phyloP scores from a whole-genome alignment of 1,140 invertebrate species.

The Venustaconcha ellipsiformis region DNA sequence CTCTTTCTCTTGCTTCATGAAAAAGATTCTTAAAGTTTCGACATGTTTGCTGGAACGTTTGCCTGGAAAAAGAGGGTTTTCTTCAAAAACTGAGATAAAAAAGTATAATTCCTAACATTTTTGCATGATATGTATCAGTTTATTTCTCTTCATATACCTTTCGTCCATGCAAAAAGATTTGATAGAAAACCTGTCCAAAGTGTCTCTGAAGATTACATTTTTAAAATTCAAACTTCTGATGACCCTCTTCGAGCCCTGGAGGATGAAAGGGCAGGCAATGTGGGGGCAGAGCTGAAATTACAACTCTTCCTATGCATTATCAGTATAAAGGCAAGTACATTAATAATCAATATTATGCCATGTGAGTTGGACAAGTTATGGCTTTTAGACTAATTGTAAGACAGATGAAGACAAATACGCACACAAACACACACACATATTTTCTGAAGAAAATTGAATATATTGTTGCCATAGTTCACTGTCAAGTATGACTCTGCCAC shows the following conservation, averaged over 20 bases:
- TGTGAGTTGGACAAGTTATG: no score
- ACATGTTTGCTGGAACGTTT: slow-evolving; percentile 78
- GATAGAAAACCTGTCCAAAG: not conserved
- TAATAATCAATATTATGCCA: no score
- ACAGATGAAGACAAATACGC: no score
- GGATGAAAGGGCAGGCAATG: not conserved
- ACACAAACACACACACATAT: no score
- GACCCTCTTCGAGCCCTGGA: slow-evolving; percentile 7
- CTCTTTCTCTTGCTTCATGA: slow-evolving; percentile 81
- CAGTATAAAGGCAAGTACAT: no score
- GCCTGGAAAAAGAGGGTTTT: slow-evolving; percentile 63
- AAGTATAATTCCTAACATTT: not conserved
- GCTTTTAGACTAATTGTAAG: no score
- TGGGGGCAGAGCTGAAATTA: not conserved
- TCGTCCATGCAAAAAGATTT: not conserved
- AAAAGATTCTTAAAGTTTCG: slow-evolving; percentile 84
- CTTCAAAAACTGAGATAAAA: not conserved
- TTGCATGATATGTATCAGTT: slow-evolving; percentile 13
- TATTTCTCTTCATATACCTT: not conserved
- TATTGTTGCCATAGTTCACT: no score
- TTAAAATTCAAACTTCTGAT: not conserved
- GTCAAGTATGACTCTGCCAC: no score
- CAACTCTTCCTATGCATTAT: no score
- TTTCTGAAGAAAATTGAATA: no score
- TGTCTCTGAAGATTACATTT: not conserved